Evolutionary conservation across 23 tunicate genomes (phyloP), one percentile per base, ranked within the genome.

Genomic region (Styela plicata): DNA sequence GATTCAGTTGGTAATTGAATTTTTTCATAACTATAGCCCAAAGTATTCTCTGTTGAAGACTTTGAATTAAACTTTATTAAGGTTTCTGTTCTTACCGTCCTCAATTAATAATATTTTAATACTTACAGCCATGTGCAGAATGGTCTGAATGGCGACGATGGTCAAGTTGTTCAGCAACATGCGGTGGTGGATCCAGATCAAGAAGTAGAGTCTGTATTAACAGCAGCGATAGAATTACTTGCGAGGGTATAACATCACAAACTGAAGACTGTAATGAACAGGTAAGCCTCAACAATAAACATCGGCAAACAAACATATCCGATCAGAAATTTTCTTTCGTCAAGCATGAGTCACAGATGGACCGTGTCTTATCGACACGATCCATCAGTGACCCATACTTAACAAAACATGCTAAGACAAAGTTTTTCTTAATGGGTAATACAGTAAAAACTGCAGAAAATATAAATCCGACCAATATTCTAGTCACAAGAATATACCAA

Each of bases 81-180:
- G n/a, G n/a, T 62, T 21, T 21, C 65, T 21, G 65, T 62, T 62
- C n/a, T 22, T 62, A 62, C 65, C n/a, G n/a, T 62, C 1, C 65
- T 62, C n/a, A 21, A 69, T 24, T 25, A 69, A 69, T 0, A 69
- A 24, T 0, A 22, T 24, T 69, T 23, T n/a, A n/a, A n/a, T n/a
- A n/a, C n/a, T n/a, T n/a, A n/a, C 32, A 78, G 83, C 83, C 74
- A 21, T 80, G 83, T 33, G 64, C 85, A 16, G 34, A 44, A 70
- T 82, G 85, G 85, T 69, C 78, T 7, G 13, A 33, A 28, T 82
- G 85, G 85, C 16, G 79, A 19, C n/a, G 67, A 69, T 82, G 79
- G 78, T 26, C 36, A 24, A 70, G 31, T 28, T 82, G 85, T 36
- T 21, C 64, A 19, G 53, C 34, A 0, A 57, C 85, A 27, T 82